These are phyloP conservation scores for Bimastos eiseni DNA, from an alignment of 2,888 invertebrate species.

Conservation along the genomic window DNA sequence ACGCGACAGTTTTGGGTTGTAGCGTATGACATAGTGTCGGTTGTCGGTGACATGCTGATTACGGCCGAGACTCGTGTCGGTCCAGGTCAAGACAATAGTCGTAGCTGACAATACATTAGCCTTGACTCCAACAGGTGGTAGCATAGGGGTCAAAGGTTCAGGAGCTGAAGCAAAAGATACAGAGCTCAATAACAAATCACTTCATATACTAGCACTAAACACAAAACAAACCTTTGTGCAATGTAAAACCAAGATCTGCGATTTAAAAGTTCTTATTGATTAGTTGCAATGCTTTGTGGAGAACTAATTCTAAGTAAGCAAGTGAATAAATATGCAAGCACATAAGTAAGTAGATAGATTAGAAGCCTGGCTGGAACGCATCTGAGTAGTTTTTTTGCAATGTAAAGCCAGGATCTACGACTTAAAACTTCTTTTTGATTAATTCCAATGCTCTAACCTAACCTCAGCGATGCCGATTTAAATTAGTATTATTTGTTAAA, in stretches of 20 bases:
- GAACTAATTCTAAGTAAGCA: background rate
- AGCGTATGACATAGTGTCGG: slow-evolving; percentile 81
- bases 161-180: slow-evolving; percentile 32
- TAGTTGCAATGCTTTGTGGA: background rate
- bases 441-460: too few species aligned
- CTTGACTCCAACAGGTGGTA: slow-evolving; percentile 81
- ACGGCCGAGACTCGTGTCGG: slow-evolving; percentile 81
- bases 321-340: too few species aligned
- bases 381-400: too few species aligned
- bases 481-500: too few species aligned
- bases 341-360: too few species aligned
- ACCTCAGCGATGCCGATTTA: too few species aligned
- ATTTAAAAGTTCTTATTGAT: background rate
- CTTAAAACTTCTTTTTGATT: too few species aligned
- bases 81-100: slow-evolving; percentile 92
- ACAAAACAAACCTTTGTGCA: background rate
- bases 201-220: background rate
- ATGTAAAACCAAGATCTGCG: background rate
- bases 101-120: slow-evolving; percentile 87
- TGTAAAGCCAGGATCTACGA: too few species aligned
- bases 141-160: slow-evolving; percentile 71
- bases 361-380: too few species aligned
- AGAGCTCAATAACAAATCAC: background rate
- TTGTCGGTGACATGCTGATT: slow-evolving; percentile 84
- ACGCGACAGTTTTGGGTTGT: slow-evolving; percentile 38